Percentiles rank a stretch among this genome's conserved stretches.
phyloP scores from a whole-genome alignment of 2,797 vertebrate species.

The Leucoraja ocellata region DNA sequence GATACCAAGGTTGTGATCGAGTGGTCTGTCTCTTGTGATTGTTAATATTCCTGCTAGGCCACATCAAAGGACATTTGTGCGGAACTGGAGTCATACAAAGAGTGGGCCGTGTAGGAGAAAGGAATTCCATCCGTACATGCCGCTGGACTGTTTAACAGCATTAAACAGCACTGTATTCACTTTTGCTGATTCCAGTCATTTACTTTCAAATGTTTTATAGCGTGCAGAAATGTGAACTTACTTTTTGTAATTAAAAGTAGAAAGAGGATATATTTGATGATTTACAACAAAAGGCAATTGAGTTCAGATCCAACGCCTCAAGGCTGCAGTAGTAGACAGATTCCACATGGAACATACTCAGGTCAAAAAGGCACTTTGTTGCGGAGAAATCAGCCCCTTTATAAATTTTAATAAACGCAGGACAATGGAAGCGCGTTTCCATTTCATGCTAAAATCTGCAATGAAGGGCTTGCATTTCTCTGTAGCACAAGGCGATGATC shows the following conservation, averaged over 20 bases:
- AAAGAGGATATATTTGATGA: background rate
- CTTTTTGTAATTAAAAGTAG: background rate
- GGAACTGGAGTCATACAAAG: background rate
- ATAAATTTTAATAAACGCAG: background rate
- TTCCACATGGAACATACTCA: background rate
- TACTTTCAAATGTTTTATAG: background rate
- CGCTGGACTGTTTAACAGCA: background rate
- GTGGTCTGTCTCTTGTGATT: background rate
- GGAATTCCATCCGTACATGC: background rate
- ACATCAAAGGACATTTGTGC: background rate
- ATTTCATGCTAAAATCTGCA: background rate
- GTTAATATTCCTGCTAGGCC: conserved; percentile 41
- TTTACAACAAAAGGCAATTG: background rate
- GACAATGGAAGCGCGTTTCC: conserved; percentile 24
- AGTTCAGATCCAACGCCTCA: background rate
- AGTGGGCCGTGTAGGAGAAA: background rate
- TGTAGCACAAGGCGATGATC: conserved; percentile 36
- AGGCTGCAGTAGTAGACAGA: background rate
- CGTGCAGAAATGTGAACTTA: background rate
- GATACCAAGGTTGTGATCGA: background rate
- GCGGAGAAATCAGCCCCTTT: background rate
- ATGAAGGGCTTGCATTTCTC: conserved; percentile 1
- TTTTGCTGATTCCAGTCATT: background rate
- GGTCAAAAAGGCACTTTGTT: background rate
- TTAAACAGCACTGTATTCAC: background rate